A percentile compares a stretch with the other conserved stretches of the same genome.
Evolutionary conservation across 2,888 invertebrate species (phyloP).

Genomic region (Lepidochitona cinerea): DNA sequence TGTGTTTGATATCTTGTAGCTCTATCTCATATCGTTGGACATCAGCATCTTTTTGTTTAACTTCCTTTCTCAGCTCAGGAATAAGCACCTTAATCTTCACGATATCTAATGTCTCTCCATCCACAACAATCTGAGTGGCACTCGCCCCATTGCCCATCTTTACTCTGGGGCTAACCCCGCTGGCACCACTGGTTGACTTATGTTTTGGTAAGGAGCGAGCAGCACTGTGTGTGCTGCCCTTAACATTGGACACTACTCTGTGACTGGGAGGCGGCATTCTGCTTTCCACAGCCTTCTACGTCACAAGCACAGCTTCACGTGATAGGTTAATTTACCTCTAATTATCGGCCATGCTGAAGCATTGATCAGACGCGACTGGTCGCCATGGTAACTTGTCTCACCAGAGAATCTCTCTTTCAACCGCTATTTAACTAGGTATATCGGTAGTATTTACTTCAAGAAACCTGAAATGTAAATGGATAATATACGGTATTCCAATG

Average conservation of each 20-base stretch:
- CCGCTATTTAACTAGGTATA: too few relatives aligned
- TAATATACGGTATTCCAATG: too few relatives aligned
- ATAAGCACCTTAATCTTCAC: conserved; percentile 68
- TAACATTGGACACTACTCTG: neutral
- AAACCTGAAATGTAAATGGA: too few relatives aligned
- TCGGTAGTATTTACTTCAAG: too few relatives aligned
- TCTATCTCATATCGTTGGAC: conserved; percentile 75
- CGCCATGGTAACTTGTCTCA: neutral
- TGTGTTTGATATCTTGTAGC: conserved; percentile 74
- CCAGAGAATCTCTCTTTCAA: too few relatives aligned
- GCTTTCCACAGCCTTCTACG: neutral
- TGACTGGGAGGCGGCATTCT: neutral
- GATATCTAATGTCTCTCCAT: conserved; percentile 61
- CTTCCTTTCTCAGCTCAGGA: conserved; percentile 72
- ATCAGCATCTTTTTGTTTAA: conserved; percentile 73
- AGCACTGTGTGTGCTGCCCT: neutral
- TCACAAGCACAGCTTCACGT: neutral
- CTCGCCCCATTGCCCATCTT: conserved; percentile 67
- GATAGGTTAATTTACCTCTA: conserved; percentile 5
- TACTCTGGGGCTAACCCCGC: conserved; percentile 9
- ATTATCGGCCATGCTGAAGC: conserved; percentile 1
- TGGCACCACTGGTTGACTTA: neutral
- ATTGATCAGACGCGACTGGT: neutral
- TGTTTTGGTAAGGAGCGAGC: neutral
- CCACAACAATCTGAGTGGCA: conserved; percentile 55